Evolutionary conservation across 2,888 invertebrate species (phyloP), one percentile per base, ranked within the genome.

Genomic region (Steinernema scapterisci): DNA sequence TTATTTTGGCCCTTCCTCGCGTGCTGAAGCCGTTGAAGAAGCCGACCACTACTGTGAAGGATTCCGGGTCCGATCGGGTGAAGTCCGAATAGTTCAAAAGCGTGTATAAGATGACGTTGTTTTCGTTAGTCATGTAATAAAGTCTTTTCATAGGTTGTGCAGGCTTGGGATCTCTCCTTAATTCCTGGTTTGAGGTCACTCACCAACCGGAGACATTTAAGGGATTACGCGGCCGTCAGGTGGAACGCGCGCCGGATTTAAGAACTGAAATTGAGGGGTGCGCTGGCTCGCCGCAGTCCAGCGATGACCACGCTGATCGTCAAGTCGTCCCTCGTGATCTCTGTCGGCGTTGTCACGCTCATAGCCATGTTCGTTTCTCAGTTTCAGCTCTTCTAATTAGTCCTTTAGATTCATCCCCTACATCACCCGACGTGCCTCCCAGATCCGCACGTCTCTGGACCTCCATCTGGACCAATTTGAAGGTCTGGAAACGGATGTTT

Each of bases 11-110:
- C 6, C 52, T 52, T 21, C 52, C 52, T 1, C 23, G 19, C 23
- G n/a, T 52, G 11, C 7, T 23, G 21, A 52, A 52, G 23, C 52
- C 52, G 23, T 23, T 52, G 52, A 75, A 45, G 54, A 75, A 72
- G 19, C 16, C 19, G 21, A 9, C 11, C 52, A 9, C 2, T 9
- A 48, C 48, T 2, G 13, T 16, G 16, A 16, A 48, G 48, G 19
- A 48, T 5, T 7, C 2, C 6, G 11, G 21, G 11, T 6, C 9
- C 3, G 9, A 38, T 38, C 5, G 3, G 38, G 52, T 21, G 52
- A 52, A 52, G 23, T 5, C 52, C 21, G 52, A 52, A 21, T 52
- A 38, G 38, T 3, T 38, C 38, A 6, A 38, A 38, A 38, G 9
- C 38, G 38, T 38, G 38, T 38, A 38, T 38, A 6, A 9, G 38